Evolutionary conservation across 1,140 invertebrate genomes (phyloP), one percentile per base, ranked within the genome.

Genomic region (Bombyx mori): DNA sequence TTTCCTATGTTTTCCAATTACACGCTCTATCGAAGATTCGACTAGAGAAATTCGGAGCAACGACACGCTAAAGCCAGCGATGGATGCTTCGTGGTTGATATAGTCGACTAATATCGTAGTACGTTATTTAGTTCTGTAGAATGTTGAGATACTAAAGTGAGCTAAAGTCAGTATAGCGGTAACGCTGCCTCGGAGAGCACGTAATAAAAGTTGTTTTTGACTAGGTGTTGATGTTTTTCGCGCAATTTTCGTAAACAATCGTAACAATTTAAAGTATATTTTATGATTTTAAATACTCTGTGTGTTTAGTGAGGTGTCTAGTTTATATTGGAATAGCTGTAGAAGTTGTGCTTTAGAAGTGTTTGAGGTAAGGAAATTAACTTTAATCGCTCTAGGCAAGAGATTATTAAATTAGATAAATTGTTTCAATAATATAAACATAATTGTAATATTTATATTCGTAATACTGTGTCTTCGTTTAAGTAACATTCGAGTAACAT

Each of bases 91-190:
- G n/a, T 43, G 43, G 8, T 44, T 49, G 22, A 8, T 22, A 6
- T 50, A 44, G 51, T 35, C 47, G 48, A 48, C 60, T 60, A 48
- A 44, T 52, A 52, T 7, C 42, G 42, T n/a, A 35, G 53, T 35
- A 35, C 26, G 26, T 0, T 35, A 1, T 35, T 35, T 35, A 35
- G 26, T 35, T 35, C 2, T 35, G 26, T 35, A 35, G 26, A 5
- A 35, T 35, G 60, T 66, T 60, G 59, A 47, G 26, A 12, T 8
- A 35, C 48, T 22, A n/a, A 50, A 54, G 44, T 61, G 52, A 55
- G 51, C 42, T 49, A 52, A 52, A 61, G 62, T 47, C 65, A 71
- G 69, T 71, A 58, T 58, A 60, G 66, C 69, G 63, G 60, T 52
- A 68, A 68, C 69, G 63, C 61, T 63, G 54, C 48, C 35, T 42